phyloP scores from a whole-genome alignment of 2,113 vertebrate species.

The Gobiocypris rarus region DNA sequence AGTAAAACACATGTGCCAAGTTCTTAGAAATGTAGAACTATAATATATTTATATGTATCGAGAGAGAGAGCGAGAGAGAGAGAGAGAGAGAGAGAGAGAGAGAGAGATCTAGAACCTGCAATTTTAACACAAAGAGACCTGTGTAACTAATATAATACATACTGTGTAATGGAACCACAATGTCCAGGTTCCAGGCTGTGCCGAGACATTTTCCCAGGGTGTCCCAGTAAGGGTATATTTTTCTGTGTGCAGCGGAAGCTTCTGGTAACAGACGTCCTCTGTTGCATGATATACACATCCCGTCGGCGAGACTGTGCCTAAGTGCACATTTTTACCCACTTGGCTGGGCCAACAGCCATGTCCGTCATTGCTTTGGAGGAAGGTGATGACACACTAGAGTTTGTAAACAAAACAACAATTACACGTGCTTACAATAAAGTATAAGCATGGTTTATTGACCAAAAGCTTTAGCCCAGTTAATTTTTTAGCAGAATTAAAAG shows the following conservation, averaged over 20 bases:
- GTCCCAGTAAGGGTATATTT: slow-evolving; percentile 53
- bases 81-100: too few relatives aligned
- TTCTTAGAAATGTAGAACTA: neutral
- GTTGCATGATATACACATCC: slow-evolving; percentile 42
- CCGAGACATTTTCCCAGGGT: slow-evolving; percentile 41
- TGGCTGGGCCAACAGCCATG: slow-evolving; percentile 48
- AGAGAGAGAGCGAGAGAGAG: too few relatives aligned
- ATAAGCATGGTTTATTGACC: neutral
- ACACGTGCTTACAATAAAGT: neutral
- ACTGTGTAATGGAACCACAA: slow-evolving; percentile 10
- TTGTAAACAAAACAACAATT: slow-evolving; percentile 8
- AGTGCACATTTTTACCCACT: slow-evolving; percentile 34
- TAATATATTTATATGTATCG: too few relatives aligned
- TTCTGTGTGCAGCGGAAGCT: slow-evolving; percentile 56
- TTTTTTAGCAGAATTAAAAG: neutral
- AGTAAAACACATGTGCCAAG: neutral
- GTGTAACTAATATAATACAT: neutral
- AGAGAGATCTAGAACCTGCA: neutral
- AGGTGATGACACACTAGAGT: slow-evolving; percentile 17
- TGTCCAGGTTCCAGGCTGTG: slow-evolving; percentile 6
- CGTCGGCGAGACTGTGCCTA: slow-evolving; percentile 42
- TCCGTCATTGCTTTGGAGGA: slow-evolving; percentile 61
- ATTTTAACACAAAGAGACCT: neutral
- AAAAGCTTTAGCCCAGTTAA: neutral
- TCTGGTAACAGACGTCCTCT: slow-evolving; percentile 66